Percentiles rank a stretch among this genome's conserved stretches.
These are phyloP conservation scores for Elysia chlorotica DNA, from an alignment of 1,140 invertebrate genomes.

Conservation along the genomic window DNA sequence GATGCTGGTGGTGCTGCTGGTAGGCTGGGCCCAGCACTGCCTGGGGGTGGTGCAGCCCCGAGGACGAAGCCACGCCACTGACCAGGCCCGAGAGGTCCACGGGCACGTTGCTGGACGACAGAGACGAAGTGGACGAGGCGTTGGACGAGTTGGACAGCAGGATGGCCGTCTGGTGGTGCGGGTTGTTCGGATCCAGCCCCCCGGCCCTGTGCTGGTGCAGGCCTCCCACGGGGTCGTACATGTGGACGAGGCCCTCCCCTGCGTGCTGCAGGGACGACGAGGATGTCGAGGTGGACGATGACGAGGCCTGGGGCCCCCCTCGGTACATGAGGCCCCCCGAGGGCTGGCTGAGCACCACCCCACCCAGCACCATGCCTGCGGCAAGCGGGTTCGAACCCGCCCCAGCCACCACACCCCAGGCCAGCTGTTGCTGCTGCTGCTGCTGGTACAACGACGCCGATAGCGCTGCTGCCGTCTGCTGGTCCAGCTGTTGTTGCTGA, in stretches of 20 bases:
- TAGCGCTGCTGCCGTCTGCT: slow-evolving; percentile 18
- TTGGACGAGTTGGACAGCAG: not conserved
- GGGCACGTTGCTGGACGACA: slow-evolving; percentile 20
- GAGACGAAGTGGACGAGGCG: slow-evolving; percentile 6
- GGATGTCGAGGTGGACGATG: slow-evolving; percentile 17
- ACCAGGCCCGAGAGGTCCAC: slow-evolving; percentile 9
- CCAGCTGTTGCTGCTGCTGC: not conserved
- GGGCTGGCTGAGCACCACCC: slow-evolving; percentile 8
- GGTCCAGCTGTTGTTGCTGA: no score
- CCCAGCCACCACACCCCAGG: not conserved
- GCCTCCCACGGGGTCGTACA: not conserved
- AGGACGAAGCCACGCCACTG: not conserved
- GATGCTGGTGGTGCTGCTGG: no score
- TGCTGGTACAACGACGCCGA: not conserved
- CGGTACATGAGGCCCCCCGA: slow-evolving; percentile 4
- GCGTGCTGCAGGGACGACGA: slow-evolving; percentile 15
- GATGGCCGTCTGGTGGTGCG: not conserved
- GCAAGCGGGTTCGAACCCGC: not conserved
- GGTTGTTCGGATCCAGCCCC: not conserved
- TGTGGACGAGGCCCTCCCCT: not conserved
- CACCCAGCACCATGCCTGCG: slow-evolving; percentile 2
- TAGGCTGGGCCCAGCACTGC: no score
- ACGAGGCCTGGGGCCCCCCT: not conserved
- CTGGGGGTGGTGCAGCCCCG: not conserved
- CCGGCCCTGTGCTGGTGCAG: not conserved